A percentile compares a stretch with the other conserved stretches of the same genome.
These are phyloP conservation scores for Hephaestus fuliginosus DNA, from an alignment of 2,797 vertebrate genomes.

Conservation along the genomic window DNA sequence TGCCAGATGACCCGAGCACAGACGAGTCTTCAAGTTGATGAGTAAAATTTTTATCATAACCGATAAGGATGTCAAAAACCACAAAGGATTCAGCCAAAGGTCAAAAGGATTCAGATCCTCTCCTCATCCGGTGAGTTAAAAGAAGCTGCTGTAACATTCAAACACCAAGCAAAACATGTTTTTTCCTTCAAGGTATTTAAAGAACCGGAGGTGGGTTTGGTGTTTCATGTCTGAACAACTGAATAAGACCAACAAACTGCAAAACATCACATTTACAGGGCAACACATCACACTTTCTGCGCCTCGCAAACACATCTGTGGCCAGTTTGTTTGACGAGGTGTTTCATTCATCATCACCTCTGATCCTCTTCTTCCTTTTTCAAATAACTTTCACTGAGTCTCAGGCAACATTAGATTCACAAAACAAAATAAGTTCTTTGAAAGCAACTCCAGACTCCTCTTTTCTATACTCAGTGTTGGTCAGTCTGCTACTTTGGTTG, in stretches of 20 bases:
- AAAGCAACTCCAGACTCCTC: too few species aligned
- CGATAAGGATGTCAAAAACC: not conserved
- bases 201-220: constrained; percentile 22
- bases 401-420: too few species aligned
- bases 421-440: too few species aligned
- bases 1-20: not conserved
- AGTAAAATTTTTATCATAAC: not conserved
- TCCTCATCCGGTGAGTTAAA: not conserved
- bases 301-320: not conserved
- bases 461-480: too few species aligned
- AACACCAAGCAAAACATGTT: constrained; percentile 12
- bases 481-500: too few species aligned
- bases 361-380: not conserved
- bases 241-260: constrained; percentile 19
- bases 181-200: constrained; percentile 35
- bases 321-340: not conserved
- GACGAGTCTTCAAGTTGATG: not conserved
- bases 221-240: not conserved
- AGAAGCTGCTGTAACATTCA: constrained; percentile 6
- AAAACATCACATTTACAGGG: constrained; percentile 26
- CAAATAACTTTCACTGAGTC: not conserved
- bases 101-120: not conserved
- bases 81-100: not conserved
- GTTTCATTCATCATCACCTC: not conserved
- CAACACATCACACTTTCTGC: constrained; percentile 15